phyloP scores from a whole-genome alignment of 2,113 vertebrate genomes.

The Delphinus delphis region DNA sequence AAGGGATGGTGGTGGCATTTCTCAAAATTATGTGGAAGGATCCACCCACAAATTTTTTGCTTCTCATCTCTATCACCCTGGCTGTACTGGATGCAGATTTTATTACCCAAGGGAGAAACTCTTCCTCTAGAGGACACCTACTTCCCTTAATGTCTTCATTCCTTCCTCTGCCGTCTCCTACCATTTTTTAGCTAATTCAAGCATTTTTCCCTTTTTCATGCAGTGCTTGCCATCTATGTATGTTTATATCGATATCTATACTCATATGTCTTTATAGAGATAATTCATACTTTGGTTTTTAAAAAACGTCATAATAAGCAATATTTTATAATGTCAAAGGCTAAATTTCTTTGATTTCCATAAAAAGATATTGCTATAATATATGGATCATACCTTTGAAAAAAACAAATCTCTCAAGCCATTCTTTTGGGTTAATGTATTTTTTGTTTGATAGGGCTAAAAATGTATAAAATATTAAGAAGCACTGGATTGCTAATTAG shows the following conservation, averaged over 20 bases:
- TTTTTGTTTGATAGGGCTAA: background rate
- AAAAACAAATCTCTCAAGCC: background rate
- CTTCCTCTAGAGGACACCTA: no score
- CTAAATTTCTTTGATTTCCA: background rate
- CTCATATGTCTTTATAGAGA: background rate
- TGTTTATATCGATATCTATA: background rate
- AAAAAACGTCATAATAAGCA: background rate
- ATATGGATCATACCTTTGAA: background rate
- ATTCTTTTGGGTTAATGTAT: background rate
- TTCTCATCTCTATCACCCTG: background rate
- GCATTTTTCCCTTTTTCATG: background rate
- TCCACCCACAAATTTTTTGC: background rate
- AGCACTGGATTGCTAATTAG: background rate
- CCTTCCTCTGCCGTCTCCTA: background rate
- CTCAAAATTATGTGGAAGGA: background rate
- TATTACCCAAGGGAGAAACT: background rate
- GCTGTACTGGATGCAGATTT: background rate
- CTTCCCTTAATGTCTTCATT: background rate
- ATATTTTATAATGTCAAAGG: background rate
- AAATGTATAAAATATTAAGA: background rate
- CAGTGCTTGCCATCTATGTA: background rate
- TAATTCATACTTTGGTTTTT: background rate
- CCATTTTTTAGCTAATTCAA: background rate
- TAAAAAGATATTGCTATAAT: background rate
- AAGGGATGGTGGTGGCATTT: background rate